Evolutionary conservation across 2,113 vertebrate species (phyloP).

Genomic region (Sterrhoptilus dennistouni): DNA sequence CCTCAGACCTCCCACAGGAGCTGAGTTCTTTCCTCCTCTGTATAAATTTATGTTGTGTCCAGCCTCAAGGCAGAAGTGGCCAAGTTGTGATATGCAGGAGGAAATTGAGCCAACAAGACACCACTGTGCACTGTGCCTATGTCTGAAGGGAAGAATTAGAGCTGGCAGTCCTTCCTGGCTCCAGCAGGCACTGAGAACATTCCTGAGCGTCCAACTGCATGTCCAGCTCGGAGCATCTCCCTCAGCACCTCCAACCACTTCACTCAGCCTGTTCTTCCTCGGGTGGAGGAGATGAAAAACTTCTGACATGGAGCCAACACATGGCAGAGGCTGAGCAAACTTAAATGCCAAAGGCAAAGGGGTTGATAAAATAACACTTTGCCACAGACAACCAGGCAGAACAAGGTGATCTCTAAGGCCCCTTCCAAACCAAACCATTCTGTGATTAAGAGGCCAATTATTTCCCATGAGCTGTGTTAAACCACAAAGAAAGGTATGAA

Average conservation of each 20-base stretch:
- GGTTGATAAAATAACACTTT: neutral
- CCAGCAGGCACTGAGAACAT: neutral
- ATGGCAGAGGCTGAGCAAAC: neutral
- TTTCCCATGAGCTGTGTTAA: neutral
- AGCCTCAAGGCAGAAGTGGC: neutral
- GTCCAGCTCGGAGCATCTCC: neutral
- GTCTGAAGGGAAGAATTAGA: neutral
- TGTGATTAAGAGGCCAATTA: neutral
- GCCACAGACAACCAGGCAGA: neutral
- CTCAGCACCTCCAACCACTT: neutral
- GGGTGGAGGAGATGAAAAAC: neutral
- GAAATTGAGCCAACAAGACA: neutral
- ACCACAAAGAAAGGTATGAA: neutral
- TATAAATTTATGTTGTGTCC: neutral
- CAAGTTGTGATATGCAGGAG: neutral
- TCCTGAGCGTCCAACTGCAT: neutral
- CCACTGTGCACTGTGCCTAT: neutral
- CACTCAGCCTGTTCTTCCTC: neutral
- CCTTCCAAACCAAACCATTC: neutral
- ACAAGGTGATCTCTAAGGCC: neutral
- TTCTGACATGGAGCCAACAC: rapidly evolving
- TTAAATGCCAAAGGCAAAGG: neutral
- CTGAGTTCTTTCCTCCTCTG: neutral
- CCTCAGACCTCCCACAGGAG: neutral
- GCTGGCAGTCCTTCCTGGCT: neutral